These are phyloP conservation scores for Tubulanus polymorphus DNA, from an alignment of 2,888 invertebrate genomes.

Conservation along the genomic window DNA sequence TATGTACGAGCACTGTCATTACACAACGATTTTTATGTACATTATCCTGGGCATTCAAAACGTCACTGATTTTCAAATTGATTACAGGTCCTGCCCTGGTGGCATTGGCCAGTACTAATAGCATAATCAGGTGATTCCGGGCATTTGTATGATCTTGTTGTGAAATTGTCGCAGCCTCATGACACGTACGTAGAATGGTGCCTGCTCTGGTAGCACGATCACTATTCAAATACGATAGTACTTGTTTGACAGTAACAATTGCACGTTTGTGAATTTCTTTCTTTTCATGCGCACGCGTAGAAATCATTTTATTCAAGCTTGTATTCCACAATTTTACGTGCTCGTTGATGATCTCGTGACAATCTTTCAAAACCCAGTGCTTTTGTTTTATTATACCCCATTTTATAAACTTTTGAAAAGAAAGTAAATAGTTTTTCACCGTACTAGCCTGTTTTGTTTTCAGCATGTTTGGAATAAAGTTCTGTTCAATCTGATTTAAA, in stretches of 20 bases:
- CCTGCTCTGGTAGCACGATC: background rate
- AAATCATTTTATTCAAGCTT: conserved; percentile 1
- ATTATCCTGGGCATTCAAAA: background rate
- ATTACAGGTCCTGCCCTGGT: background rate
- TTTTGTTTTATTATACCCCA: background rate
- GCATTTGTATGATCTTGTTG: background rate
- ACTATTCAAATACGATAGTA: background rate
- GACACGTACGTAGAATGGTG: background rate
- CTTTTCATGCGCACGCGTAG: background rate
- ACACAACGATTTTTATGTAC: background rate
- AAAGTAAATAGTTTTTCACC: background rate
- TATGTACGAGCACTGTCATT: background rate
- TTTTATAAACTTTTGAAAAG: background rate
- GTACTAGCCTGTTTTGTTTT: background rate
- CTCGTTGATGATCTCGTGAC: background rate
- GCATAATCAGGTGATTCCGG: background rate
- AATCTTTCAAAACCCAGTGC: background rate
- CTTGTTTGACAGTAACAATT: background rate
- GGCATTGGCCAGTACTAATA: conserved; percentile 1
- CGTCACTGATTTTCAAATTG: background rate
- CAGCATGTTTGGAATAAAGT: conserved; percentile 2
- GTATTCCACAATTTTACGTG: background rate
- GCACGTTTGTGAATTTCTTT: background rate
- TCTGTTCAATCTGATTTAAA: background rate
- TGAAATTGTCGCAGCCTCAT: too few species aligned